Percentiles rank a stretch among this genome's conserved stretches.
phyloP scores from a whole-genome alignment of 2,797 vertebrate genomes.

The Rhynchotus rufescens region DNA sequence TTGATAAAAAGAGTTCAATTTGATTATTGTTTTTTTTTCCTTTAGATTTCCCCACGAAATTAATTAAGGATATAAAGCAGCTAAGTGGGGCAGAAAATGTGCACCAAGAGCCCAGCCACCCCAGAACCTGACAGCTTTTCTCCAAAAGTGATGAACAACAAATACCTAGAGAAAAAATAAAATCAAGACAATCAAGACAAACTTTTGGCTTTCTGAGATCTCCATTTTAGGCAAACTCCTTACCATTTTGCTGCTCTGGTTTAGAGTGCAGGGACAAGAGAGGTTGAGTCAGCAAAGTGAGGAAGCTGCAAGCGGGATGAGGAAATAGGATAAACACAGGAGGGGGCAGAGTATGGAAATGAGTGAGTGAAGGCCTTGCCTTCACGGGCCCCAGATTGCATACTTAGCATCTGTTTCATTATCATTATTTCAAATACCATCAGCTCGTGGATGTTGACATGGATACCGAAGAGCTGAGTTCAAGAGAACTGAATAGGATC shows the following conservation, averaged over 20 bases:
- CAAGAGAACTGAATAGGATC: not conserved
- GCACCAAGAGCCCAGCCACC: not conserved
- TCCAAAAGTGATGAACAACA: accelerated
- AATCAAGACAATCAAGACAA: not conserved
- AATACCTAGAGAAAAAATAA: not conserved
- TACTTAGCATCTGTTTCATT: not conserved
- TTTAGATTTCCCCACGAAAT: not conserved
- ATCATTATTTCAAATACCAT: not conserved
- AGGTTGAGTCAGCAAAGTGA: not conserved
- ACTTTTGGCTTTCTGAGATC: not conserved
- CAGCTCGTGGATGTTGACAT: not conserved
- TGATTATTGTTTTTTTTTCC: not conserved
- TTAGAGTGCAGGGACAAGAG: accelerated
- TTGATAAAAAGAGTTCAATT: not conserved
- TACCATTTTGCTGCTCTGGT: not conserved
- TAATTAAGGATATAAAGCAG: not conserved
- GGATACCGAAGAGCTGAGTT: not conserved
- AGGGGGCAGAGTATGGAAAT: not conserved
- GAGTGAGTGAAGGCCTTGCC: not conserved
- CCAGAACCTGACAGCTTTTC: not conserved
- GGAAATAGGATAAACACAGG: not conserved
- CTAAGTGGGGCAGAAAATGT: not conserved
- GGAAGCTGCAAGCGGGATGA: not conserved
- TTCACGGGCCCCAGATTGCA: not conserved
- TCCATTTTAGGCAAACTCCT: not conserved